Base-by-base conservation (phyloP, 2,797 vertebrate genomes). In the Pseudochirops corinnae region DNA sequence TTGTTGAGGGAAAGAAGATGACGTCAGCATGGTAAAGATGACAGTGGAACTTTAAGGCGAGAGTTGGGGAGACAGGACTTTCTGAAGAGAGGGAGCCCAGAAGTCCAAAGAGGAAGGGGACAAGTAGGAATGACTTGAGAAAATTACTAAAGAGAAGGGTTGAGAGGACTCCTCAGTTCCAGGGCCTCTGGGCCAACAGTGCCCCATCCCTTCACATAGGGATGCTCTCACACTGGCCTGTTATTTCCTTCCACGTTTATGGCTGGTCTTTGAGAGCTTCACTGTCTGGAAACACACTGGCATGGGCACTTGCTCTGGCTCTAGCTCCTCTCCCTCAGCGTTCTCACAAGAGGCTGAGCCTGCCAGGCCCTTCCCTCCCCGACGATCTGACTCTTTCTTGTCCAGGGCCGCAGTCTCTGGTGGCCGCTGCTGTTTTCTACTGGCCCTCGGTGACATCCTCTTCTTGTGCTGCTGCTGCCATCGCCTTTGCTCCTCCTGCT, bases 401-500 rank as follows among this genome's bases (percentile, higher is more conserved):
- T 98, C 74, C 92, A 97, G 67, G 94, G 97, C 93, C 0, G 46
- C 94, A 0, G 46, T 2, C 29, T 96, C 94, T 9, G 95, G 58
- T 94, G 94, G 98, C 96, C 98, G 98, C 98, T 96, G 98, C 93
- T 97, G 39, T 94, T 97, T 57, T 74, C 93, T 82, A 95, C 92
- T 39, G 91, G 53, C 90, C 60, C 98, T 92, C 3, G 98, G 96
- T 14, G 96, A 98, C 92, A 97, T 90, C 91, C 97, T 93, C 94
- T 97, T 96, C 90, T 96, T 87, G 50, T 97, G 98, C 97, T 98
- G 98, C 98, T 99, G 98, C 96, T 98, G 96, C 95, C 98, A 98
- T 97, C 98, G 94, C 95, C 97, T 96, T 90, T 98, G 98, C 62
- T 98, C 98, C 28, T 98, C 97, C 96, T 99, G 99, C 96, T 98